Conservation (phyloP, 2,797 vertebrate genomes). For the Anabas testudineus region DNA sequence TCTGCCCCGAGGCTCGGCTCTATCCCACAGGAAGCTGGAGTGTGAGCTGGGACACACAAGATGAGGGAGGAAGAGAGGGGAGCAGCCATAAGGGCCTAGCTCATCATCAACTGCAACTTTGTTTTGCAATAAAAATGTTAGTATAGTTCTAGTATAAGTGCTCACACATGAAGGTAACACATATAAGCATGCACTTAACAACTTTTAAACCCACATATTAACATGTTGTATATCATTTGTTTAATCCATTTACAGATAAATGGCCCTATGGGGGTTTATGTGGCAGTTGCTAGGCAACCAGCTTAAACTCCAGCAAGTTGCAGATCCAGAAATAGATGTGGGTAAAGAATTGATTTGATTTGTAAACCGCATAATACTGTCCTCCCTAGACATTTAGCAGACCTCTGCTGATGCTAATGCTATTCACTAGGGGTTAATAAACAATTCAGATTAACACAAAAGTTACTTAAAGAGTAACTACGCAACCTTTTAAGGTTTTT, state of each 20-base stretch:
- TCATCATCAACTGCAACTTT: constrained; percentile 30
- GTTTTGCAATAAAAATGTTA: constrained; percentile 4
- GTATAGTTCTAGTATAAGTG: constrained; percentile 9
- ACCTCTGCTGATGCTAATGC: too few relatives aligned
- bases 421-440: too few relatives aligned
- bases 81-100: constrained; percentile 32
- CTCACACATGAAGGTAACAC: too few relatives aligned
- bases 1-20: constrained; percentile 72
- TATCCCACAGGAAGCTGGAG: constrained; percentile 80
- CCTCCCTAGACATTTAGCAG: too few relatives aligned
- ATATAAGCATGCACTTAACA: too few relatives aligned
- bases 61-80: constrained; percentile 37
- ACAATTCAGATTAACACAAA: not conserved
- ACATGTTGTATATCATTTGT: not conserved
- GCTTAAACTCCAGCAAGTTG: not conserved
- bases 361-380: not conserved
- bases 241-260: not conserved
- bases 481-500: too few relatives aligned
- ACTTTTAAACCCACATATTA: not conserved
- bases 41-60: constrained; percentile 78
- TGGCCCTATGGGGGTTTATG: too few relatives aligned
- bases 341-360: too few relatives aligned
- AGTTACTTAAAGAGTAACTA: too few relatives aligned
- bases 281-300: too few relatives aligned
- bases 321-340: too few relatives aligned